phyloP scores from a whole-genome alignment of 1,140 invertebrate species.

The Drosophila lowei region DNA sequence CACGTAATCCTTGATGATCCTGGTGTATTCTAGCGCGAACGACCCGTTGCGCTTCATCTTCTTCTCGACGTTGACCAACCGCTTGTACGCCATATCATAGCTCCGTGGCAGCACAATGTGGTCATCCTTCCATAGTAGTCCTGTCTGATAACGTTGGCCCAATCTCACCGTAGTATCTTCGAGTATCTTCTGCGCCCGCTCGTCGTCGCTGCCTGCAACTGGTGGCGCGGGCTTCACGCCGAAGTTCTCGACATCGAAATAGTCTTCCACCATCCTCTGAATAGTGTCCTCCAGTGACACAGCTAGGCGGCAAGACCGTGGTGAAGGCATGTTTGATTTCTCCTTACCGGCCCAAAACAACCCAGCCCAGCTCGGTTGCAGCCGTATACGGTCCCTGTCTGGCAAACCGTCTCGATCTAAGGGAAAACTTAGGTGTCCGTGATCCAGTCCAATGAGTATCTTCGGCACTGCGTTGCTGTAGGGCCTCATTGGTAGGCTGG shows the following conservation, averaged over 20 bases:
- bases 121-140: not conserved
- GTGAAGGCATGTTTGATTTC: not conserved
- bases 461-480: not conserved
- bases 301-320: slow-evolving; percentile 11
- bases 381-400: not conserved
- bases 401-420: not conserved
- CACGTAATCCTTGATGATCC: not conserved
- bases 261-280: slow-evolving; percentile 16
- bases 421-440: not conserved
- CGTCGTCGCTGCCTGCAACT: no score
- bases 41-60: not conserved
- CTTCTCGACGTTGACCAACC: slow-evolving; percentile 16
- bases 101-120: not conserved
- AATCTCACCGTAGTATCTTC: not conserved
- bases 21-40: not conserved
- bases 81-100: slow-evolving; percentile 10
- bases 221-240: no score
- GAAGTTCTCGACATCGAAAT: slow-evolving; percentile 17
- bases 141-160: no score
- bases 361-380: no score
- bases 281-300: slow-evolving; percentile 1
- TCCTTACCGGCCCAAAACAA: not conserved
- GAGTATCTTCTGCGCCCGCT: no score
- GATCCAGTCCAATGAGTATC: not conserved
- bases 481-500: no score